A percentile compares a stretch with the other conserved stretches of the same genome.
phyloP scores from a whole-genome alignment of 2,797 vertebrate genomes.

The Pteronotus mesoamericanus region DNA sequence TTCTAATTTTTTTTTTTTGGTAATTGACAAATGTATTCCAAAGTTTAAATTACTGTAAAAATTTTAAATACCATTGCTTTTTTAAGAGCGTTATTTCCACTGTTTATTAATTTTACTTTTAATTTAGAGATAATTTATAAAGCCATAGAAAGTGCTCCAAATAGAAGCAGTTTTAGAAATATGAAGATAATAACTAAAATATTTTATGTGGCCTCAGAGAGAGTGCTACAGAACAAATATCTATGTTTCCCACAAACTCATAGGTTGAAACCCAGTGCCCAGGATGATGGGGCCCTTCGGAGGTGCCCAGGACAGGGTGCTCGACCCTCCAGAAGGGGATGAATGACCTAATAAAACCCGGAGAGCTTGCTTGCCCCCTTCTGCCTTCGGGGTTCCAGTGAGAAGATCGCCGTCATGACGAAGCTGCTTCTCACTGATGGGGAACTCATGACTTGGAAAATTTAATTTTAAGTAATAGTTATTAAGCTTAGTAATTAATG shows the following conservation, averaged over 20 bases:
- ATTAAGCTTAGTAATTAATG: neutral
- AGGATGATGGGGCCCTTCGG: neutral
- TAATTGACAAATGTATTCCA: neutral
- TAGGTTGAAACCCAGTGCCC: neutral
- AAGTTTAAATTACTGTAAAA: neutral
- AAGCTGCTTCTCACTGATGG: neutral
- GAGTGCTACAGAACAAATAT: neutral
- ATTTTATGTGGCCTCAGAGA: neutral
- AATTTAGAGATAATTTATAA: neutral
- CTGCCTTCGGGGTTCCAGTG: neutral
- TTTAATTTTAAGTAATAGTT: neutral
- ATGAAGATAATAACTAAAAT: neutral
- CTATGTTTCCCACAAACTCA: too few species aligned
- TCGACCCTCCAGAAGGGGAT: neutral
- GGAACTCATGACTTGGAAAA: too few species aligned
- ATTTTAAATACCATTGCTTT: neutral
- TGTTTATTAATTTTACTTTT: neutral
- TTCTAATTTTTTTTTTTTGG: neutral
- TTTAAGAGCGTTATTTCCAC: neutral
- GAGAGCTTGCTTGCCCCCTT: neutral
- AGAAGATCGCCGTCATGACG: neutral
- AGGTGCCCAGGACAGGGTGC: too few species aligned
- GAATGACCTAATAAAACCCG: neutral
- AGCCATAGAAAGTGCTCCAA: neutral
- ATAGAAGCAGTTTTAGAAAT: neutral